phyloP scores from a whole-genome alignment of 2,113 vertebrate species.

The Neofelis nebulosa region DNA sequence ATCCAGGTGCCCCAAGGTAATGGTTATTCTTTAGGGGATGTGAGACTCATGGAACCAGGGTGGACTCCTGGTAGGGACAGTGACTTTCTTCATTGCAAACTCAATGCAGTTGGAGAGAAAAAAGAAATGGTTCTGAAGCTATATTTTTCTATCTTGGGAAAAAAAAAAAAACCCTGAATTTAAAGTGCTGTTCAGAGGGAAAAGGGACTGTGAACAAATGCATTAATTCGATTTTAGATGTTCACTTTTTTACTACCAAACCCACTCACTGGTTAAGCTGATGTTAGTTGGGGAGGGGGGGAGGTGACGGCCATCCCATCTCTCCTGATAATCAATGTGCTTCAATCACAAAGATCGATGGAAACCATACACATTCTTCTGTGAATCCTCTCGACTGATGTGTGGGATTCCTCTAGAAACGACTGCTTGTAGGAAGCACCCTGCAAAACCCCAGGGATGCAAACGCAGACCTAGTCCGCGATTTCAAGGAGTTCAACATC shows the following conservation, averaged over 20 bases:
- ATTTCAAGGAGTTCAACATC: neutral
- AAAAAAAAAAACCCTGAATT: neutral
- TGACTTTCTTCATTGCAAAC: neutral
- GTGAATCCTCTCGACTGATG: neutral
- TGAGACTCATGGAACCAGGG: neutral
- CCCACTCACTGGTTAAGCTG: neutral
- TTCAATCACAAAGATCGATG: neutral
- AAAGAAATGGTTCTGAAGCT: neutral
- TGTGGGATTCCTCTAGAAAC: neutral
- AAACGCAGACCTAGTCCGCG: neutral
- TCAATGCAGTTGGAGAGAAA: neutral
- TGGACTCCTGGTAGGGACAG: neutral
- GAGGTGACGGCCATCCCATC: neutral
- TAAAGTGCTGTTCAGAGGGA: neutral
- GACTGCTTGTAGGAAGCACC: neutral
- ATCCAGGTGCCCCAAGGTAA: neutral
- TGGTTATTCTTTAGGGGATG: neutral
- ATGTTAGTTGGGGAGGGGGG: neutral
- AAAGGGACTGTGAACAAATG: neutral
- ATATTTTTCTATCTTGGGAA: neutral
- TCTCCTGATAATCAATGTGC: neutral
- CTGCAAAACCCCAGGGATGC: too few relatives aligned
- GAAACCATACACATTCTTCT: neutral
- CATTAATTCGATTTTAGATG: neutral
- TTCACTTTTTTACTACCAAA: neutral